Base-by-base conservation (phyloP, 2,888 invertebrate genomes). In the Macrophya alboannulata region DNA sequence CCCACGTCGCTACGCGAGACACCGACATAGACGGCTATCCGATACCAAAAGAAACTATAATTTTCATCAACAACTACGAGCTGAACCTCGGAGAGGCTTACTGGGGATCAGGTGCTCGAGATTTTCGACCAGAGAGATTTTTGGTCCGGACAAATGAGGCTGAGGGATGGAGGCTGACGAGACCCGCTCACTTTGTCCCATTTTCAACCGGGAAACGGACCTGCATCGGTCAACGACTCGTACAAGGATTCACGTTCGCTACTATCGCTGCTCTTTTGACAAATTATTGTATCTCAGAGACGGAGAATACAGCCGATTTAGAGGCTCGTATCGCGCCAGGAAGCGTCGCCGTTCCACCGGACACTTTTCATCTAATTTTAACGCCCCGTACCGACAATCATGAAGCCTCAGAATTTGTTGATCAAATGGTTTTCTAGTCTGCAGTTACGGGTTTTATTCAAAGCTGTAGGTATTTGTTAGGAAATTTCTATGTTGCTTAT, bases 131-230 rank as follows among this genome's bases (percentile, higher is more conserved):
- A 0, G 95, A 96, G 87, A 94, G 98, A 87, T 98, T 98, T 92
- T 90, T 98, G 55, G 95, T 95, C 72, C 92, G 92, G 1, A 92
- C 91, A 1, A 94, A 94, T 87, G 91, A 92, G 0, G 72, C 59
- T 55, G 87, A 94, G 4, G 92, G 93, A 0, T 94, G 94, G 10
- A 0, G 95, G 95, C 93, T 96, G 17, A 91, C 93, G 25, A 95
- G 95, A 90, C 96, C 96, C 0, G 94, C 97, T 0, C 96, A 97
- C 91, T 98, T 98, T 91, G 94, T 98, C 15, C 98, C 98, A 0
- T 98, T 98, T 93, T 97, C 97, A 91, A 97, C 97, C 71, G 98
- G 98, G 9, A 97, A 97, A 90, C 94, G 98, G n/a, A 97, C 97
- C 0, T 98, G 98, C 91, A 97, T 98, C 86, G 98, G 98, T 0